Percentiles rank a stretch among this genome's conserved stretches.
These are phyloP conservation scores for Tragelaphus buxtoni DNA, from an alignment of 2,113 vertebrate genomes.

Conservation along the genomic window DNA sequence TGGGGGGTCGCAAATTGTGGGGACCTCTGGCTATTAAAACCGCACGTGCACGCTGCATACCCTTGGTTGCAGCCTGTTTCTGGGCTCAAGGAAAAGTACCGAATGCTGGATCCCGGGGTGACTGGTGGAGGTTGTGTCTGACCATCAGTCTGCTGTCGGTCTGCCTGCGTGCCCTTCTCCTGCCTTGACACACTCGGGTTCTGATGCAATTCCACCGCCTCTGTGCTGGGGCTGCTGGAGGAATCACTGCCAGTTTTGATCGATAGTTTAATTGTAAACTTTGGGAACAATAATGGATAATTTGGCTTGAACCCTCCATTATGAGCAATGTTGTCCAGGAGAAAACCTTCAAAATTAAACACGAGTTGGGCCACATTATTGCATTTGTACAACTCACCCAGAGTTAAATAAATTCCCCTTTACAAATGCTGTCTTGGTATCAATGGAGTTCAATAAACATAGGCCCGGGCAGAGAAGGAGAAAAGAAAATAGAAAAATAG, in stretches of 20 bases:
- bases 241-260: slow-evolving; percentile 86
- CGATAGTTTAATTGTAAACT: slow-evolving; percentile 90
- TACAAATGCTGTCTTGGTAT: slow-evolving; percentile 82
- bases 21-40: slow-evolving; percentile 89
- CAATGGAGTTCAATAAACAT: slow-evolving; percentile 79
- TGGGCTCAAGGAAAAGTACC: slow-evolving; percentile 82
- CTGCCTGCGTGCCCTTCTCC: background rate
- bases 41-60: slow-evolving; percentile 82
- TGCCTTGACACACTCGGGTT: slow-evolving; percentile 50
- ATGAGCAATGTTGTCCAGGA: slow-evolving; percentile 78
- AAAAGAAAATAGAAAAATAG: slow-evolving; percentile 13
- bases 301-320: slow-evolving; percentile 85
- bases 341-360: slow-evolving; percentile 86
- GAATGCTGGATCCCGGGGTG: slow-evolving; percentile 68
- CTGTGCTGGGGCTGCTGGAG: slow-evolving; percentile 69
- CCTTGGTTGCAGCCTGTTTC: slow-evolving; percentile 78
- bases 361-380: slow-evolving; percentile 83
- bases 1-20: slow-evolving; percentile 90
- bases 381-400: slow-evolving; percentile 83
- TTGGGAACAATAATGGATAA: slow-evolving; percentile 88
- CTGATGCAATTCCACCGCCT: slow-evolving; percentile 75
- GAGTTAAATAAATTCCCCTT: slow-evolving; percentile 82
- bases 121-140: background rate
- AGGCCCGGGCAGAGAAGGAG: slow-evolving; percentile 54
- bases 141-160: background rate